Percentiles rank a stretch among this genome's conserved stretches.
Conservation (phyloP, 2,797 vertebrate species). For the Linurgus olivaceus region DNA sequence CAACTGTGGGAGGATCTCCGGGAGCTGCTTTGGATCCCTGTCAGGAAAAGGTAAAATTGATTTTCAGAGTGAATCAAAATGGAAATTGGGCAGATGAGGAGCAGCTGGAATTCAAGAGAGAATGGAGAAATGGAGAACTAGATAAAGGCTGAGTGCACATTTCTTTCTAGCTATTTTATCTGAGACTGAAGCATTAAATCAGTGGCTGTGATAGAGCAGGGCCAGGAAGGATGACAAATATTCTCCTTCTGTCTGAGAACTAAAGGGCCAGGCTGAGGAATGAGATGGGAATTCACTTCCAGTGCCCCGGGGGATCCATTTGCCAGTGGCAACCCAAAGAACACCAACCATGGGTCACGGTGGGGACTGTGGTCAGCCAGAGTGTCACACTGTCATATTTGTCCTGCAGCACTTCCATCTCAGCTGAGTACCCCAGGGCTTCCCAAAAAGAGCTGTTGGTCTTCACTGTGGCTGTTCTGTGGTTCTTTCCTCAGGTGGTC, state of each 20-base stretch:
- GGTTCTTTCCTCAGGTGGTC: not conserved
- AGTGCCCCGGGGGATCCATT: not conserved
- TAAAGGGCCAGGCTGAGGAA: not conserved
- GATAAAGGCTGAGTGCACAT: not conserved
- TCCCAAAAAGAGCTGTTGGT: not conserved
- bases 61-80: not conserved
- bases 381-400: not conserved
- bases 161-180: not conserved
- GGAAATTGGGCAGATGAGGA: not conserved
- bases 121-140: not conserved
- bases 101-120: not conserved
- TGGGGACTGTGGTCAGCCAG: not conserved
- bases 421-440: not conserved
- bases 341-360: rapidly evolving
- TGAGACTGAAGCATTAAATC: not conserved
- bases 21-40: not conserved
- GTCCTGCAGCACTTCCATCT: not conserved
- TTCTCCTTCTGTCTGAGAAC: not conserved
- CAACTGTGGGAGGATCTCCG: not conserved
- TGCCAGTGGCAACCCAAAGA: not conserved
- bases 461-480: not conserved
- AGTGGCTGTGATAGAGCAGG: not conserved
- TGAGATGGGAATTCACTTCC: not conserved
- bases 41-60: not conserved
- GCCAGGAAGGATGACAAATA: not conserved